Base-by-base conservation (phyloP, 2,113 vertebrate species). In the Xyrauchen texanus region DNA sequence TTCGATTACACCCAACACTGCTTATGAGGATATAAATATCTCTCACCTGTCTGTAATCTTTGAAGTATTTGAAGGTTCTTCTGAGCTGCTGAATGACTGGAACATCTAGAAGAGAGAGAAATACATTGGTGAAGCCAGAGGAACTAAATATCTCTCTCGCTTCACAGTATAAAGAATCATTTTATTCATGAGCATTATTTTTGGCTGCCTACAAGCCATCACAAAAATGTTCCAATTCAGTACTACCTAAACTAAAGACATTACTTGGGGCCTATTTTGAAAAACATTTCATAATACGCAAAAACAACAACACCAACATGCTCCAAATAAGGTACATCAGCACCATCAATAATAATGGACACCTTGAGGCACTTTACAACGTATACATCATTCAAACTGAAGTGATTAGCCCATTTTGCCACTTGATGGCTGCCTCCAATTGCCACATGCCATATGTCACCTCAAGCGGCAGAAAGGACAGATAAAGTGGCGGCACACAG, bases 41-140 rank as follows among this genome's bases (percentile, higher is more conserved):
- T 60, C 94, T 84, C 84, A 96, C 96, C 95, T 98, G 96, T 86
- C 96, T 92, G 85, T 98, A 98, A 85, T 98, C 96, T 87, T 98
- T 91, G 80, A 98, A 98, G 85, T 97, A 98, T 77, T 96, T 95
- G 84, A 90, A 95, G 0, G 96, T 94, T 86, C 96, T 92, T 77
- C 88, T 95, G 21, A 98, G 74, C 86, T 98, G 96, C 77, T 96
- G 95, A 55, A 97, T 46, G 2, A 94, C 89, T 0, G 92, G 89
- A 8, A 92, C 92, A 45, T 96, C 96, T 98, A 90, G 5, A 81
- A 84, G 6, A 66, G 13, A 53, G 77, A 84, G 13, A 66, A 53
- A 51, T 8, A 71, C 2, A 51, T 42, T 80, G 21, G 1, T 44
- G 4, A 47, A 66, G 12, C 13, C 51, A 55, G 47, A 68, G 0